A percentile compares a stretch with the other conserved stretches of the same genome.
These are phyloP conservation scores for Jacana jacana DNA, from an alignment of 2,113 vertebrate species.

Conservation along the genomic window DNA sequence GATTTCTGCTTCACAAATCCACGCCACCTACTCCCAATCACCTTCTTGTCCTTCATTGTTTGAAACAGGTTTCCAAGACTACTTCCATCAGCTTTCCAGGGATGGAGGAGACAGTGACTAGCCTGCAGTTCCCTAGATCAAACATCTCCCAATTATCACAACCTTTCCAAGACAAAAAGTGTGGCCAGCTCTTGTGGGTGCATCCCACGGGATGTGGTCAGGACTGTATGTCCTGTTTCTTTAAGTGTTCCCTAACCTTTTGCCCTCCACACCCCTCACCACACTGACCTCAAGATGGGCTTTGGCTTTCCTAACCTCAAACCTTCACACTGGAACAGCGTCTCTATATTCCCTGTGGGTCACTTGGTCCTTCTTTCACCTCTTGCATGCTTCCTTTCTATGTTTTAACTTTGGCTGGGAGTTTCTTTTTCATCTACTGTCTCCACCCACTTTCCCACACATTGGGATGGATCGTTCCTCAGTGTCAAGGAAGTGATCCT, in stretches of 20 bases:
- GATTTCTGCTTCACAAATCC: neutral
- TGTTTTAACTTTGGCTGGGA: neutral
- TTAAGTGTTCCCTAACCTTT: neutral
- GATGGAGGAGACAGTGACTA: neutral
- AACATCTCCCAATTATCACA: neutral
- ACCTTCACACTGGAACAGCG: neutral
- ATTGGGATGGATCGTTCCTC: neutral
- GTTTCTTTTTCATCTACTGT: neutral
- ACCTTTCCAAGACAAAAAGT: neutral
- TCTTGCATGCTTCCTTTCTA: neutral
- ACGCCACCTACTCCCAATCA: neutral
- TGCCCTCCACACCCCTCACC: neutral
- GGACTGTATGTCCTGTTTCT: neutral
- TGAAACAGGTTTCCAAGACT: neutral
- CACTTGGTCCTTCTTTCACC: neutral
- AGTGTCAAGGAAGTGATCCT: neutral
- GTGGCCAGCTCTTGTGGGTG: neutral
- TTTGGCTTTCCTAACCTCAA: neutral
- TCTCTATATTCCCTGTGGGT: neutral
- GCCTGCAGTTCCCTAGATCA: neutral
- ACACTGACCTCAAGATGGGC: neutral
- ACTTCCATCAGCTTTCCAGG: neutral
- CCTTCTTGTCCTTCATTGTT: neutral
- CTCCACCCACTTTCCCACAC: neutral
- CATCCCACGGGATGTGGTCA: neutral